A percentile compares a stretch with the other conserved stretches of the same genome.
phyloP scores from a whole-genome alignment of 1,140 invertebrate species.

The Dendrolimus kikuchii region DNA sequence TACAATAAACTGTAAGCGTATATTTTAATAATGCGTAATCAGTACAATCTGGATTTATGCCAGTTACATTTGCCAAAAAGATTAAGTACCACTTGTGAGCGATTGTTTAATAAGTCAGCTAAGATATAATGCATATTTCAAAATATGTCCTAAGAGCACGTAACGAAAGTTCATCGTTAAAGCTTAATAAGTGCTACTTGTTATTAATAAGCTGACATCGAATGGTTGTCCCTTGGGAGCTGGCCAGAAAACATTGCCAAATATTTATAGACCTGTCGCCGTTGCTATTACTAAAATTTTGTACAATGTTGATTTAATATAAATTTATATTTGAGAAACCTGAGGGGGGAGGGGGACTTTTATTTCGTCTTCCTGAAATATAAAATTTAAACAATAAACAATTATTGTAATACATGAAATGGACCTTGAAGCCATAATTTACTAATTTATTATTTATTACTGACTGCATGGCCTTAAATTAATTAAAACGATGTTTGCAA shows the following conservation, averaged over 20 bases:
- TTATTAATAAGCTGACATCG: constrained; percentile 19
- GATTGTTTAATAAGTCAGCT: too few species aligned
- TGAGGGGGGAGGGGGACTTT: constrained; percentile 10
- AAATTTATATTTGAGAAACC: too few species aligned
- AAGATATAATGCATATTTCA: too few species aligned
- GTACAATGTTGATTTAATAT: too few species aligned
- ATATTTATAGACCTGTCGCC: constrained; percentile 40
- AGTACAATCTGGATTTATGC: neutral
- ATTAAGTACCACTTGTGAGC: neutral
- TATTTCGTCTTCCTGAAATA: neutral
- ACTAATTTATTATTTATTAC: too few species aligned
- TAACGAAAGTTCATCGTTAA: constrained; percentile 7
- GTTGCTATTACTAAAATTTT: constrained; percentile 27
- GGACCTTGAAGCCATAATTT: too few species aligned
- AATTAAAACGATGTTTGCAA: too few species aligned
- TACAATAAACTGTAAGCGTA: too few species aligned
- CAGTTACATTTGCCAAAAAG: constrained; percentile 27
- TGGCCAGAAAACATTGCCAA: constrained; percentile 49
- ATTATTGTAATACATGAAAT: too few species aligned
- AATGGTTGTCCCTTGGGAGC: constrained; percentile 30
- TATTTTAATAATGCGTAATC: too few species aligned
- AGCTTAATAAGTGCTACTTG: constrained; percentile 14
- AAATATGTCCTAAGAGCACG: neutral
- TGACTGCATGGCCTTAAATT: too few species aligned
- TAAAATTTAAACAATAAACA: too few species aligned